Conservation (phyloP, 2,797 vertebrate genomes). For the Lates japonicus region DNA sequence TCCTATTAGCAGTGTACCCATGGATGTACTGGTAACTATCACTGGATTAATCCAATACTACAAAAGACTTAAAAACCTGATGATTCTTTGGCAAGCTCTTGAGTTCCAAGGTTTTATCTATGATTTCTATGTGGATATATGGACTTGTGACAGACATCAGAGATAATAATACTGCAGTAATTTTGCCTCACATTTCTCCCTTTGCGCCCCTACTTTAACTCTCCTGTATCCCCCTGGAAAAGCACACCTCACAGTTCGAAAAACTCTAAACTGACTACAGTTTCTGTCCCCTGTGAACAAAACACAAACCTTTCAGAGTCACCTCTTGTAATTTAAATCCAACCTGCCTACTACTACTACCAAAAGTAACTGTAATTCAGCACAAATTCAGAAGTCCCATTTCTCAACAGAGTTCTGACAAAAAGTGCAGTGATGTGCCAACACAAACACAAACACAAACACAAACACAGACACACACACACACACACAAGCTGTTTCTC, state of each 20-base stretch:
- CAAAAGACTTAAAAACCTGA: background rate
- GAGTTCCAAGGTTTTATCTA: too few relatives aligned
- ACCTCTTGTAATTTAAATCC: background rate
- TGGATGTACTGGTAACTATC: background rate
- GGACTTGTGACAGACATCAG: background rate
- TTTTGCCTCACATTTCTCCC: background rate
- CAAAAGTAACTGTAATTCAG: constrained; percentile 8
- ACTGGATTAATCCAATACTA: too few relatives aligned
- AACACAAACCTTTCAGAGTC: background rate
- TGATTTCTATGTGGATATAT: background rate
- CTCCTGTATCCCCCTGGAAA: too few relatives aligned
- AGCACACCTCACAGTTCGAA: background rate
- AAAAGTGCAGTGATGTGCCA: background rate
- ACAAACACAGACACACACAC: too few relatives aligned
- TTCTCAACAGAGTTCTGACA: constrained; percentile 25
- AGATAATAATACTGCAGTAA: background rate
- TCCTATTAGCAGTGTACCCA: background rate
- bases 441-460: background rate
- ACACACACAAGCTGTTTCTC: constrained; percentile 9
- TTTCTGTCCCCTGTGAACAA: background rate
- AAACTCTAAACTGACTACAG: background rate
- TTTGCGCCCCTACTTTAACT: background rate
- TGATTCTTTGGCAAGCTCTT: too few relatives aligned
- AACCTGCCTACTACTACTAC: background rate
- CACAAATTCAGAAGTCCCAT: constrained; percentile 6